Conservation (phyloP, 1,140 invertebrate genomes). For the Drosophila micromelanica region DNA sequence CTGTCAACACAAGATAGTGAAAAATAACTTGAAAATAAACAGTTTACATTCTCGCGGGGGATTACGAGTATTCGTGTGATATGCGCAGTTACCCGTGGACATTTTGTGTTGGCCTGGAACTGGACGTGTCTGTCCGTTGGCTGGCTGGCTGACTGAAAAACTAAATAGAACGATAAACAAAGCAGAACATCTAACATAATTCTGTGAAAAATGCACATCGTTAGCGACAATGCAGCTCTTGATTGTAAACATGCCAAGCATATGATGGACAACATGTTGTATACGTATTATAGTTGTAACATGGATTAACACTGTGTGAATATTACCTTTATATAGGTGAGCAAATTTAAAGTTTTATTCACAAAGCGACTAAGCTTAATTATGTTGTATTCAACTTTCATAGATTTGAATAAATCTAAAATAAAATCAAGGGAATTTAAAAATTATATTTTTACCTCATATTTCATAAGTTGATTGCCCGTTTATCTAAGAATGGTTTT, state of each 20-base stretch:
- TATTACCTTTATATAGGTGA: not conserved
- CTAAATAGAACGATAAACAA: conserved; percentile 40
- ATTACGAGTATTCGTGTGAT: conserved; percentile 37
- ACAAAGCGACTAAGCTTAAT: too few relatives aligned
- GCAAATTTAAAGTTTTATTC: too few relatives aligned
- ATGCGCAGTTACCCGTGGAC: conserved; percentile 4
- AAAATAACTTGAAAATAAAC: conserved; percentile 66
- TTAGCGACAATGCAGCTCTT: conserved; percentile 33
- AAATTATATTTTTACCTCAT: too few relatives aligned
- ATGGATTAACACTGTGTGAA: conserved; percentile 4
- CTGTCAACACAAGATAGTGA: conserved; percentile 62
- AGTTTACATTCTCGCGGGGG: conserved; percentile 39
- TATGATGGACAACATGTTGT: conserved; percentile 16
- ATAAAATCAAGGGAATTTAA: too few relatives aligned
- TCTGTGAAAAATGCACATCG: conserved; percentile 32
- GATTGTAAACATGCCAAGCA: conserved; percentile 27
- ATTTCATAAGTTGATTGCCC: not conserved
- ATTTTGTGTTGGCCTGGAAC: conserved; percentile 10
- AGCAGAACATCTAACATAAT: conserved; percentile 24
- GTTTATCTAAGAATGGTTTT: not conserved
- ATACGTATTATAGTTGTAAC: not conserved
- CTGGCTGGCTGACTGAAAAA: not conserved
- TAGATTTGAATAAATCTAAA: too few relatives aligned
- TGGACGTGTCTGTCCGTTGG: conserved; percentile 5
- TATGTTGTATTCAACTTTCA: too few relatives aligned